These are phyloP conservation scores for Paraescarpia echinospica DNA, from an alignment of 1,140 invertebrate genomes.

Conservation along the genomic window DNA sequence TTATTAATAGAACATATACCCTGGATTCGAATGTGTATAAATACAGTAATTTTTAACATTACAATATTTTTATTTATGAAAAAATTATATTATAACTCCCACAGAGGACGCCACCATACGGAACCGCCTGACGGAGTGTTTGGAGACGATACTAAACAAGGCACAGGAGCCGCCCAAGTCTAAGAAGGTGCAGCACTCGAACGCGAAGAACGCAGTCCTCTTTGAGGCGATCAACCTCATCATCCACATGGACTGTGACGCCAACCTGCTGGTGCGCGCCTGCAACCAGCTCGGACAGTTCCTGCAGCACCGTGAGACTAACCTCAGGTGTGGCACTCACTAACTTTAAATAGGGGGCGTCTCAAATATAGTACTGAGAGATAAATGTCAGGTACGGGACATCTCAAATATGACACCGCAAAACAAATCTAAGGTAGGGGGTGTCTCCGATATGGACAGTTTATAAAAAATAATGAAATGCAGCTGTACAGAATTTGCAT, in stretches of 20 bases:
- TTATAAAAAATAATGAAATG: no score
- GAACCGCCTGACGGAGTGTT: constrained; percentile 93
- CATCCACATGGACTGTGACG: constrained; percentile 98
- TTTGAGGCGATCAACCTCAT: constrained; percentile 99
- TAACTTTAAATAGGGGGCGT: neutral
- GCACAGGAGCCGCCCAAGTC: constrained; percentile 99
- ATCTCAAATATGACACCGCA: no score
- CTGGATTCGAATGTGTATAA: neutral
- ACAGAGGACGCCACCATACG: constrained; percentile 91
- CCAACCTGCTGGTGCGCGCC: constrained; percentile 93
- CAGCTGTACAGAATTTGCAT: no score
- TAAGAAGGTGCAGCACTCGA: constrained; percentile 99
- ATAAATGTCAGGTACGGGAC: no score
- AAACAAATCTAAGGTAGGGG: no score
- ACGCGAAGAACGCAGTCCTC: constrained; percentile 99
- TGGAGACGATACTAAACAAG: constrained; percentile 99
- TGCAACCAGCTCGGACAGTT: constrained; percentile 99
- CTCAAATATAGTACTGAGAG: no score
- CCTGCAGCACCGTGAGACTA: constrained; percentile 97
- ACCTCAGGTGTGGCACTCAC: constrained; percentile 69
- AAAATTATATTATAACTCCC: constrained; percentile 7
- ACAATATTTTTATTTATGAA: no score
- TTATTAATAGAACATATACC: no score
- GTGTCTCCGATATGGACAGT: no score
- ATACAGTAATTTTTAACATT: neutral